These are phyloP conservation scores for Uloborus plumipes DNA, from an alignment of 2,888 invertebrate genomes.

Conservation along the genomic window DNA sequence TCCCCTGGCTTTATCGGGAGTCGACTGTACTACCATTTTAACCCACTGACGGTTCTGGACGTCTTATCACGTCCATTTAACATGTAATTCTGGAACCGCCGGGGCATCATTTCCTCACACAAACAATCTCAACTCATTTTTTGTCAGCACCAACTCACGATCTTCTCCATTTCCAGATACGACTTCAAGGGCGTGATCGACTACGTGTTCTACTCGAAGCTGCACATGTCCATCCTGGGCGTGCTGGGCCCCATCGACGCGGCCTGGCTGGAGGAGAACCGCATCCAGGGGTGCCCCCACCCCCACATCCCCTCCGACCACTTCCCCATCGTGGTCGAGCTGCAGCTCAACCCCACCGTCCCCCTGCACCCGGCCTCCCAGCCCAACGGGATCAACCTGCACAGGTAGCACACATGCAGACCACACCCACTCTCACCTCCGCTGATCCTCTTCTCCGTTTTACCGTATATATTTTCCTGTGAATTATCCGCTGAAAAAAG, in stretches of 20 bases:
- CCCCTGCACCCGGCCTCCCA: constrained; percentile 67
- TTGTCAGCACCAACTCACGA: no score
- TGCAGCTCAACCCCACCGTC: constrained; percentile 83
- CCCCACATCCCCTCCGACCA: constrained; percentile 98
- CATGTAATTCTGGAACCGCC: no score
- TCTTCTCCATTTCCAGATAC: constrained; percentile 78
- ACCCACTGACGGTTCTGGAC: no score
- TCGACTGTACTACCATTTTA: no score
- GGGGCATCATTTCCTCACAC: no score
- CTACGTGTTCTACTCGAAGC: constrained; percentile 98
- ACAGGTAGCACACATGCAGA: constrained; percentile 90
- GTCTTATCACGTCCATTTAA: no score
- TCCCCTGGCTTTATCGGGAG: no score
- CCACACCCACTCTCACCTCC: no score
- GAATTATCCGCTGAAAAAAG: no score
- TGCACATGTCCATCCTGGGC: constrained; percentile 94
- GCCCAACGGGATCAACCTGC: constrained; percentile 84
- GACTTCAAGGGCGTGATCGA: constrained; percentile 99
- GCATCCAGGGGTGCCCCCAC: constrained; percentile 97
- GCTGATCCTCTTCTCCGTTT: no score
- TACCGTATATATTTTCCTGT: no score
- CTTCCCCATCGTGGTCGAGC: constrained; percentile 90
- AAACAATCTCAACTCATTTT: no score
- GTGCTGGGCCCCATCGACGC: constrained; percentile 93
- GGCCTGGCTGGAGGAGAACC: constrained; percentile 91